A percentile compares a stretch with the other conserved stretches of the same genome.
Evolutionary conservation across 2,888 invertebrate genomes (phyloP).

Genomic region (Lithophane leautieri): DNA sequence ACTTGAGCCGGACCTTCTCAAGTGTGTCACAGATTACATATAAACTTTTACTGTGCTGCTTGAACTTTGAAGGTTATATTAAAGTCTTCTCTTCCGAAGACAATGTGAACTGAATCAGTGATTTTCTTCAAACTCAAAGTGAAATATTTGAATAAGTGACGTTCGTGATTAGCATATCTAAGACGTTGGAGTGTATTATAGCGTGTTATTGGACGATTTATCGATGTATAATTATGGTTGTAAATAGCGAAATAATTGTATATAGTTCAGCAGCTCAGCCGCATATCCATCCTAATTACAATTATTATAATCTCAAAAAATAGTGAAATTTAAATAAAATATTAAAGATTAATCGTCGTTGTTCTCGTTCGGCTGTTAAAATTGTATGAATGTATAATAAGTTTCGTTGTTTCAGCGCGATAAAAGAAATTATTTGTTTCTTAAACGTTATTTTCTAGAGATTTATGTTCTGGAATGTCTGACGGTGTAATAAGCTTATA

Average conservation of each 20-base stretch:
- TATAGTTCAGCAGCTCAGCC: slow-evolving; percentile 81
- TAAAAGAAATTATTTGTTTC: slow-evolving; percentile 48
- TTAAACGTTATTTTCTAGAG: slow-evolving; percentile 35
- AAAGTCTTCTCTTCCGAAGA: slow-evolving; percentile 44
- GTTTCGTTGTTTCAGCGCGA: slow-evolving; percentile 32
- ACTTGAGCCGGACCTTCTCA: slow-evolving; percentile 90
- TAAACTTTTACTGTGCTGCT: slow-evolving; percentile 70
- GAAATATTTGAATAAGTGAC: slow-evolving; percentile 57
- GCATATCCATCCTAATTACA: slow-evolving; percentile 87
- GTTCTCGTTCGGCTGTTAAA: slow-evolving; percentile 68
- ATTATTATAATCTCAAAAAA: slow-evolving; percentile 75
- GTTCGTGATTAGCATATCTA: slow-evolving; percentile 72
- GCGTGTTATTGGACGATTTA: slow-evolving; percentile 69
- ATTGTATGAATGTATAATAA: slow-evolving; percentile 36
- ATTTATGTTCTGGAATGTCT: slow-evolving; percentile 54
- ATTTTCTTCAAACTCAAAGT: slow-evolving; percentile 54
- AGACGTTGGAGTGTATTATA: slow-evolving; percentile 61
- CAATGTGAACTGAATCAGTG: slow-evolving; percentile 59
- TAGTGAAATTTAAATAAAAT: slow-evolving; percentile 71
- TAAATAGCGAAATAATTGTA: slow-evolving; percentile 79
- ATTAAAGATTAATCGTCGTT: slow-evolving; percentile 65
- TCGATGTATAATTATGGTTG: slow-evolving; percentile 80
- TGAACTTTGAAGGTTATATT: slow-evolving; percentile 70
- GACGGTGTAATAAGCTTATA: slow-evolving; percentile 37
- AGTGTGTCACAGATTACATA: slow-evolving; percentile 86